phyloP scores from a whole-genome alignment of 2,888 invertebrate species.

The Holacanthella duospinosa region DNA sequence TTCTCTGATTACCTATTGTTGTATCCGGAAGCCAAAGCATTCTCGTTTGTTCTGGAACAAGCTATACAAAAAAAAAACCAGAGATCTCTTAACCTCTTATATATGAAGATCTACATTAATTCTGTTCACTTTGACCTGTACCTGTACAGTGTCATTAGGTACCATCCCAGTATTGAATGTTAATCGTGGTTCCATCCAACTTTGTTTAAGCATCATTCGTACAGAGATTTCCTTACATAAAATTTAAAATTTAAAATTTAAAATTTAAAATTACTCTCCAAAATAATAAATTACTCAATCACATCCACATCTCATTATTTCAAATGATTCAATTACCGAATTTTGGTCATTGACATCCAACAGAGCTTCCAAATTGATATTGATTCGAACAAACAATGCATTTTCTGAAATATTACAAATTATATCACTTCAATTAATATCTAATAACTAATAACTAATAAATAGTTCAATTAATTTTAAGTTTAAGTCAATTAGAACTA shows the following conservation, averaged over 20 bases:
- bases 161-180: conserved; percentile 3
- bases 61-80: not conserved
- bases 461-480: not conserved
- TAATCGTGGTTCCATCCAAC: conserved; percentile 3
- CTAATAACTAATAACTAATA: too few species aligned
- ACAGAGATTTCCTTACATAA: not conserved
- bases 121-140: not conserved
- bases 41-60: conserved; percentile 2
- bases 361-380: not conserved
- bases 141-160: conserved; percentile 2
- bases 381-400: not conserved
- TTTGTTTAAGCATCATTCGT: not conserved
- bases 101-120: not conserved
- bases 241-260: too few species aligned
- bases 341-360: not conserved
- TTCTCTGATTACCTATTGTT: not conserved
- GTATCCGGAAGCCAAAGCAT: conserved; percentile 4
- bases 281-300: too few species aligned
- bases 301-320: not conserved
- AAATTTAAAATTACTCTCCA: too few species aligned
- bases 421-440: not conserved
- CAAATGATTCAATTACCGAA: not conserved
- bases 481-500: too few species aligned
- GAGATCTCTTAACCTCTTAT: too few species aligned
- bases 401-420: not conserved